Evolutionary conservation across 2,797 vertebrate species (phyloP), one percentile per base, ranked within the genome.

Genomic region (Coregonus sp.): DNA sequence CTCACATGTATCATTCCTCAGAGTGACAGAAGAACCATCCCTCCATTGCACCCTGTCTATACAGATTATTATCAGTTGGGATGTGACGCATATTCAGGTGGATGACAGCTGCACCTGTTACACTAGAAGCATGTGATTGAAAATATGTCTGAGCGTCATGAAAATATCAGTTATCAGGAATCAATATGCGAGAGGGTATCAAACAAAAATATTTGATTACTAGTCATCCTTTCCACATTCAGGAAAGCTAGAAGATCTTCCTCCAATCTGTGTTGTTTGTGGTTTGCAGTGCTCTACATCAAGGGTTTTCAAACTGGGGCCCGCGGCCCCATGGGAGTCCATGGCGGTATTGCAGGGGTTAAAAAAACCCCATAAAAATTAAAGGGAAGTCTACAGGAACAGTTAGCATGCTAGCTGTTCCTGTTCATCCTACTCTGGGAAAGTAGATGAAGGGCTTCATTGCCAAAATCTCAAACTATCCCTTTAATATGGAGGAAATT

Each of bases 1-100:
- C 52, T 76, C 75, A 78, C 63, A 69, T 2, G 33, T 33, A 59
- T 70, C 56, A 72, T 81, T 75, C 16, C 73, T 81, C 56, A 73
- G 18, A 52, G 37, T 78, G 78, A 85, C 59, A 74, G 74, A 73
- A 37, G 31, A 35, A 63, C 78, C 70, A 68, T 29, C 0, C 72
- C 73, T 79, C 15, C 16, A 75, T 65, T 50, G 20, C 73, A 31
- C 2, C 68, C 52, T 77, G 84, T 87, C 87, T 73, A 70, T 69
- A 66, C 35, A 50, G 63, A 70, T 89, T 75, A 76, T 0, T 25
- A 54, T 79, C 68, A 56, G 73, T 67, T 52, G 75, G 18, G 31
- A 77, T 61, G 67, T 37, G 51, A 80, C 35, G 67, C 67, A 72
- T 74, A 68, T 16, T 37, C 74, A 84, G 70, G 67, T 77, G 82